phyloP scores from a whole-genome alignment of 2,888 invertebrate genomes.

The Cabera pusaria region DNA sequence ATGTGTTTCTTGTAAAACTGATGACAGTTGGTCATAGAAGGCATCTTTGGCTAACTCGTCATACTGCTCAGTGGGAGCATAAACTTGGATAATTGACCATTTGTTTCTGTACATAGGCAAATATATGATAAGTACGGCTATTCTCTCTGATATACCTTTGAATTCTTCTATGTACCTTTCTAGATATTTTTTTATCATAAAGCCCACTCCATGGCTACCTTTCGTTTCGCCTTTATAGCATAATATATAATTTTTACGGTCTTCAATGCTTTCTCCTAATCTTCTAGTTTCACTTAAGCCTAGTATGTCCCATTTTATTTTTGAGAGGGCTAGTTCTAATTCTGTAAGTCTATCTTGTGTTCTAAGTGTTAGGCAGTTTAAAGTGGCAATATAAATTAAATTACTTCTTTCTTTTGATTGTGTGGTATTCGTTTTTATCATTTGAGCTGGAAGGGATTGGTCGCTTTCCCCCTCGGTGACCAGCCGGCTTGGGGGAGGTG shows the following conservation, averaged over 20 bases:
- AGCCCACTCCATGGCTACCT: slow-evolving; percentile 12
- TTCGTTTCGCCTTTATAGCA: slow-evolving; percentile 19
- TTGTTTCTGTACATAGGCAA: slow-evolving; percentile 8
- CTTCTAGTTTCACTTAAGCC: slow-evolving; percentile 14
- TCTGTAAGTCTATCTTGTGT: slow-evolving; percentile 16
- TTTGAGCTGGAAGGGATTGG: slow-evolving; percentile 19
- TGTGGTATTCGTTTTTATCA: slow-evolving; percentile 9
- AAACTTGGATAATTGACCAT: slow-evolving; percentile 20
- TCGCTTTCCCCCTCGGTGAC: too few relatives aligned
- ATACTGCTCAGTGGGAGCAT: slow-evolving; percentile 16
- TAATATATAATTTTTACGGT: slow-evolving; percentile 11
- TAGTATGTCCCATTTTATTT: slow-evolving; percentile 17
- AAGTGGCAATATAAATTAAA: slow-evolving; percentile 12
- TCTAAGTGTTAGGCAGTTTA: slow-evolving; percentile 13
- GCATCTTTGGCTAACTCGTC: slow-evolving; percentile 9
- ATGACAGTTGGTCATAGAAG: slow-evolving; percentile 16
- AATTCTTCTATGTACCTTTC: slow-evolving; percentile 7
- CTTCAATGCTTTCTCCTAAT: slow-evolving; percentile 10
- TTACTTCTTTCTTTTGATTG: slow-evolving; percentile 6
- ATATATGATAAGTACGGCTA: slow-evolving; percentile 12
- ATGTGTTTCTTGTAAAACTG: slow-evolving; percentile 12
- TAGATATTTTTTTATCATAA: slow-evolving; percentile 7
- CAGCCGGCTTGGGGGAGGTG: too few relatives aligned
- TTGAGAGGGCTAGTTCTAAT: slow-evolving; percentile 14
- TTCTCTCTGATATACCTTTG: slow-evolving; percentile 13